Percentiles rank a stretch among this genome's conserved stretches.
Evolutionary conservation across 2,113 vertebrate genomes (phyloP).

Genomic region (Oncorhynchus gorbuscha): DNA sequence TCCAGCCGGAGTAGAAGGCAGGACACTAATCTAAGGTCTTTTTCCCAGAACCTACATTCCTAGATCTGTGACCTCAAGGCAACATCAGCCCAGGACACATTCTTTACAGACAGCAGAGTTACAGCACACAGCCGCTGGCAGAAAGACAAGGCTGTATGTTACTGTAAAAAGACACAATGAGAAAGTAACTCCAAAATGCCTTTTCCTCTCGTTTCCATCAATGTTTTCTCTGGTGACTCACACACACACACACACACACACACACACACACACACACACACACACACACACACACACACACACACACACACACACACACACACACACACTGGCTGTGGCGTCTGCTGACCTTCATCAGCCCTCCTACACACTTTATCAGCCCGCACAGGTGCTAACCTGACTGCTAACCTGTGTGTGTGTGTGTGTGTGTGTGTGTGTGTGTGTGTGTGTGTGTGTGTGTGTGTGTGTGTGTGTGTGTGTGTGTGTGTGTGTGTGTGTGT

Average conservation of each 20-base stretch:
- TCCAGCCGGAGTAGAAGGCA: too few species aligned
- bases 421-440: background rate
- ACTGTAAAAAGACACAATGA: background rate
- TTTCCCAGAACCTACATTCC: background rate
- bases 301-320: slow-evolving; percentile 3
- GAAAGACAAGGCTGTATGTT: background rate
- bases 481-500: background rate
- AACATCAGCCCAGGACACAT: too few species aligned
- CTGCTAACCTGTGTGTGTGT: background rate
- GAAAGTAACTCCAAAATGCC: background rate
- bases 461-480: background rate
- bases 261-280: background rate
- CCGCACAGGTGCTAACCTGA: background rate
- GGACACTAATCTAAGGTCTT: background rate
- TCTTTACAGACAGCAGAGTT: too few species aligned
- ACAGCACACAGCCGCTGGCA: background rate
- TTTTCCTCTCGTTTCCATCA: background rate
- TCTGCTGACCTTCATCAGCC: background rate
- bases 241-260: background rate
- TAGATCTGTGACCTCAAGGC: background rate
- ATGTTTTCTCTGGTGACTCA: background rate
- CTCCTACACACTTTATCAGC: background rate
- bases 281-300: slow-evolving; percentile 1
- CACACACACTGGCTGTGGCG: background rate
- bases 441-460: background rate